Conservation (phyloP, 1,140 invertebrate genomes). For the Conus ventricosus region DNA sequence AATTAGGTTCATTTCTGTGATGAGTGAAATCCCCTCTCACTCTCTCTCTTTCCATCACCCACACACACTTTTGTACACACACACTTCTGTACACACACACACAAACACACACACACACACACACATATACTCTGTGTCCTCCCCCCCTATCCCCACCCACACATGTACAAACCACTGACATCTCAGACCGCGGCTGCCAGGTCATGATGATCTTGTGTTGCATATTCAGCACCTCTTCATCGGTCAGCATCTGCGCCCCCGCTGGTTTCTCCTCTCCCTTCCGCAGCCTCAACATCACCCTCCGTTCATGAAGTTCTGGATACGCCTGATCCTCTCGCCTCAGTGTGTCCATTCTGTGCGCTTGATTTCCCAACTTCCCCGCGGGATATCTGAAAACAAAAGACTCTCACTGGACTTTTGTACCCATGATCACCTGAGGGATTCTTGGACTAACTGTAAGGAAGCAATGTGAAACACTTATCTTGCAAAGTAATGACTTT, state of each 20-base stretch:
- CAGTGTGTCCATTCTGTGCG: slow-evolving; percentile 23
- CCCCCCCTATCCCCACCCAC: not conserved
- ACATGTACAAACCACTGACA: not conserved
- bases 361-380: not conserved
- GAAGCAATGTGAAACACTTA: no score
- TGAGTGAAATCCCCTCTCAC: no score
- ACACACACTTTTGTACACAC: no score
- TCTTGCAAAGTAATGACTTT: no score
- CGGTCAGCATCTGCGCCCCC: not conserved
- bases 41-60: no score
- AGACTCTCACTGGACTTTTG: no score
- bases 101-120: no score
- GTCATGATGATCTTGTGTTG: slow-evolving; percentile 28
- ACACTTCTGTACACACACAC: no score
- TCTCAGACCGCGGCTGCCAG: slow-evolving; percentile 10
- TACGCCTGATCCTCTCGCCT: not conserved
- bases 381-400: no score
- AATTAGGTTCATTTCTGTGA: no score
- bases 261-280: slow-evolving; percentile 31
- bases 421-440: no score
- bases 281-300: slow-evolving; percentile 26
- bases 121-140: not conserved
- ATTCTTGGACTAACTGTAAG: no score
- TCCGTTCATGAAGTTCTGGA: not conserved
- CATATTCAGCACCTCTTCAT: slow-evolving; percentile 25